These are phyloP conservation scores for Apeltes quadracus DNA, from an alignment of 2,113 vertebrate genomes.

Conservation along the genomic window DNA sequence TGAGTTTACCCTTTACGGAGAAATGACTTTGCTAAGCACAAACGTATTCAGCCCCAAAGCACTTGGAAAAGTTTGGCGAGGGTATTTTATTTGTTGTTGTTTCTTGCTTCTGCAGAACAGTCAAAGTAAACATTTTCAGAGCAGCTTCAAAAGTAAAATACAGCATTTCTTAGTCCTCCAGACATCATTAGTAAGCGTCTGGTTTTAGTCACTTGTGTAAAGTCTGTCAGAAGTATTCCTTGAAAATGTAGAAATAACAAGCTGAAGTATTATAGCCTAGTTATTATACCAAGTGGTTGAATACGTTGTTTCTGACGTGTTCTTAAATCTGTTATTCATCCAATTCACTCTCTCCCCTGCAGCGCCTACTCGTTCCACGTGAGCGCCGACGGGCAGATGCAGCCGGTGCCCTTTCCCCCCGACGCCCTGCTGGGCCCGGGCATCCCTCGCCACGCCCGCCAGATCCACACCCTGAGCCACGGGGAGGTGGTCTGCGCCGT, in stretches of 20 bases:
- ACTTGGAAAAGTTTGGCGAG: neutral
- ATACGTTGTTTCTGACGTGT: neutral
- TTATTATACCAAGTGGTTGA: neutral
- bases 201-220: neutral
- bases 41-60: neutral
- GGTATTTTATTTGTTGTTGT: neutral
- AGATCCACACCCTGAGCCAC: conserved; percentile 88
- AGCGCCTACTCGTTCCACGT: conserved; percentile 89
- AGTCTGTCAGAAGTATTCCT: neutral
- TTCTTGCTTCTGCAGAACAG: neutral
- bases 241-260: neutral
- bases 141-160: conserved; percentile 10
- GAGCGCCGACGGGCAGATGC: conserved; percentile 92
- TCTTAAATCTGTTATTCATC: neutral
- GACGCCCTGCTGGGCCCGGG: conserved; percentile 86
- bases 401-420: conserved; percentile 88
- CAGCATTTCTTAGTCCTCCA: neutral
- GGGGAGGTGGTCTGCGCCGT: conserved; percentile 92
- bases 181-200: conserved; percentile 10
- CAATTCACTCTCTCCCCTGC: too few species aligned
- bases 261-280: neutral
- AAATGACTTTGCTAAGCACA: neutral
- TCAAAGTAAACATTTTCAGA: neutral
- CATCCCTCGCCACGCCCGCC: conserved; percentile 86
- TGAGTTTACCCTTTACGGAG: conserved; percentile 75